A percentile compares a stretch with the other conserved stretches of the same genome.
These are phyloP conservation scores for Halcyon smyrnensis DNA, from an alignment of 2,797 vertebrate genomes.

Conservation along the genomic window DNA sequence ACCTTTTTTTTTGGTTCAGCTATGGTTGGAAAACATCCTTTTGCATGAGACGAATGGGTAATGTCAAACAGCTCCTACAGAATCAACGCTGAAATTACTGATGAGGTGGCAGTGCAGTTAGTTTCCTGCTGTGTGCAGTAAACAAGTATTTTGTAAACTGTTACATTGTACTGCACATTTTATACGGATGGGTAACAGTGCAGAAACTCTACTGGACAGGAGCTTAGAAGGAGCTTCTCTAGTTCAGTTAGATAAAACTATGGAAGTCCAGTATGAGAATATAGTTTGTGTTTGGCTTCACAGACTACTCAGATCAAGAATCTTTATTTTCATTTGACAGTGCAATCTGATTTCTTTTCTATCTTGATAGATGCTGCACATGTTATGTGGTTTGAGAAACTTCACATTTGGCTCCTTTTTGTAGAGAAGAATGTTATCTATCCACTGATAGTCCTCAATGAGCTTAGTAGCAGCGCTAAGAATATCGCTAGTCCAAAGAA, in stretches of 20 bases:
- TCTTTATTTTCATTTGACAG: neutral
- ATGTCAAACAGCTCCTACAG: neutral
- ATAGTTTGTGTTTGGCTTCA: neutral
- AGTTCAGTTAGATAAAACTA: neutral
- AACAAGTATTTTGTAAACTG: neutral
- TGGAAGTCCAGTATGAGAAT: neutral
- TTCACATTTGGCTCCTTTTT: constrained; percentile 96
- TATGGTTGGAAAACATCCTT: neutral
- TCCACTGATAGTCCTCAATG: constrained; percentile 95
- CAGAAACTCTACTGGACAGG: neutral
- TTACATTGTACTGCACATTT: neutral
- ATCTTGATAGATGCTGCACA: constrained; percentile 89
- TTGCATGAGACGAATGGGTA: rapidly evolving
- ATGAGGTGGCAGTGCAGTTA: neutral
- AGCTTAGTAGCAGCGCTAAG: constrained; percentile 94
- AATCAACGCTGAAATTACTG: neutral
- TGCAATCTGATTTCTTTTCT: constrained; percentile 8
- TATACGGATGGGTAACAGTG: neutral
- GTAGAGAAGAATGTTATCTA: constrained; percentile 97
- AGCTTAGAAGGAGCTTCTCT: neutral
- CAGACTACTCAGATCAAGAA: neutral
- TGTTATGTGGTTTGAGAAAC: constrained; percentile 99
- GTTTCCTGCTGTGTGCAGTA: neutral
- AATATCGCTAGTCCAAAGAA: constrained; percentile 94
- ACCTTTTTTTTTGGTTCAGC: neutral